Evolutionary conservation across 1,140 invertebrate genomes (phyloP).

Genomic region (Procambarus virginalis): DNA sequence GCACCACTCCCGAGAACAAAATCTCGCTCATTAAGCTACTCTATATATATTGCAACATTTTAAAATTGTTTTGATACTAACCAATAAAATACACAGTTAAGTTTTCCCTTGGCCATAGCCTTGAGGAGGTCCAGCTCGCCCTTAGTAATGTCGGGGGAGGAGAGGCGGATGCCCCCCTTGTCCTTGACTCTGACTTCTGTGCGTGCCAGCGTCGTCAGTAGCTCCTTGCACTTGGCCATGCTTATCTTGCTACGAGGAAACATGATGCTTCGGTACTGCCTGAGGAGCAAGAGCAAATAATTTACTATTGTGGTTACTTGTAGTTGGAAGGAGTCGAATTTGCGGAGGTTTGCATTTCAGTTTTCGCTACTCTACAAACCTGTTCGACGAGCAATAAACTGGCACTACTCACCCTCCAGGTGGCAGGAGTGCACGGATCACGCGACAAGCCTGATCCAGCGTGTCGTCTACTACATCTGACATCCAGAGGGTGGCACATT

Average conservation of each 20-base stretch:
- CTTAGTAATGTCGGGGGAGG: neutral
- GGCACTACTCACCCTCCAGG: neutral
- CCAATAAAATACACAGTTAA: neutral
- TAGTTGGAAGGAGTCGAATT: no score
- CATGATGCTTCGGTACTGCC: conserved; percentile 4
- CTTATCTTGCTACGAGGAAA: neutral
- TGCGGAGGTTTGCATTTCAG: no score
- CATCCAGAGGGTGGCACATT: conserved; percentile 3
- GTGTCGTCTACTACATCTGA: neutral
- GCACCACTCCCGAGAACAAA: no score
- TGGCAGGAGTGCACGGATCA: neutral
- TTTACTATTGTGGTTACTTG: no score
- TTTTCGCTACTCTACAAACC: no score
- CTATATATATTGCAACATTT: no score
- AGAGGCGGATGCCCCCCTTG: neutral
- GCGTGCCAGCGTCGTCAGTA: neutral
- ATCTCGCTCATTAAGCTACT: no score
- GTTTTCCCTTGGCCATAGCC: no score
- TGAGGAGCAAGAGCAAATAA: neutral
- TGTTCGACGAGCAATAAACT: no score
- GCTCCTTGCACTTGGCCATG: neutral
- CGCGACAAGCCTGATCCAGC: neutral
- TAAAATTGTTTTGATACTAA: neutral
- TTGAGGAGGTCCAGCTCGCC: neutral
- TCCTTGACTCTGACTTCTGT: neutral